Percentiles rank a stretch among this genome's conserved stretches.
These are phyloP conservation scores for Petromus typicus DNA, from an alignment of 2,113 vertebrate species.

Conservation along the genomic window DNA sequence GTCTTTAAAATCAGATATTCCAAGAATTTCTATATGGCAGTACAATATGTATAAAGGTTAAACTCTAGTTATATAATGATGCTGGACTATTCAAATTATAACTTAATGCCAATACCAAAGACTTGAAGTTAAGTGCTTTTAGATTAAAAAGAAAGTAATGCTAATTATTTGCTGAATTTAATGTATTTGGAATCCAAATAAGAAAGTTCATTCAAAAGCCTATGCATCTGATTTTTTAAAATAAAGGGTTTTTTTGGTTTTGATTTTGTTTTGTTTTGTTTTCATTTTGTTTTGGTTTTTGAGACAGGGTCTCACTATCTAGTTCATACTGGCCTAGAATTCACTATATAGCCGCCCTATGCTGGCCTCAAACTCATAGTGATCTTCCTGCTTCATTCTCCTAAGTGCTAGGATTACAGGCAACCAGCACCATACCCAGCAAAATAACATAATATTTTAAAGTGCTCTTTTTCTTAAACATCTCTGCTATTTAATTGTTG, in stretches of 20 bases:
- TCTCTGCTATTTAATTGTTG: neutral
- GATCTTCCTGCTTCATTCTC: neutral
- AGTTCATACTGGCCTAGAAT: neutral
- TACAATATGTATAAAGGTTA: neutral
- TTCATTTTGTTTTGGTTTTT: neutral
- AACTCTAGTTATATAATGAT: constrained; percentile 41
- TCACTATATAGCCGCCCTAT: neutral
- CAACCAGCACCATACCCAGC: neutral
- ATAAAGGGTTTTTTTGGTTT: neutral
- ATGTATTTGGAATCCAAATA: neutral
- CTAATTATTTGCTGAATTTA: constrained; percentile 6
- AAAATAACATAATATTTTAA: neutral
- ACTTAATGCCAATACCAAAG: constrained; percentile 37
- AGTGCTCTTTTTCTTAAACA: neutral
- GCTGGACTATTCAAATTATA: constrained; percentile 10
- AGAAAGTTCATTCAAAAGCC: constrained; percentile 3
- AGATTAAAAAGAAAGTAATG: neutral
- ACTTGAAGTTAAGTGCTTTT: constrained; percentile 29
- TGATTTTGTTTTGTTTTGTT: neutral
- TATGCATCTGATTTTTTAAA: neutral
- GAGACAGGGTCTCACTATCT: neutral
- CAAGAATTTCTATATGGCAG: constrained; percentile 30
- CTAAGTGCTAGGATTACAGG: neutral
- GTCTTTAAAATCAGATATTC: constrained; percentile 25
- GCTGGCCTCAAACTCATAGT: neutral